Percentiles rank a stretch among this genome's conserved stretches.
Conservation (phyloP, 2,888 invertebrate genomes). For the Myopa tessellatipennis region DNA sequence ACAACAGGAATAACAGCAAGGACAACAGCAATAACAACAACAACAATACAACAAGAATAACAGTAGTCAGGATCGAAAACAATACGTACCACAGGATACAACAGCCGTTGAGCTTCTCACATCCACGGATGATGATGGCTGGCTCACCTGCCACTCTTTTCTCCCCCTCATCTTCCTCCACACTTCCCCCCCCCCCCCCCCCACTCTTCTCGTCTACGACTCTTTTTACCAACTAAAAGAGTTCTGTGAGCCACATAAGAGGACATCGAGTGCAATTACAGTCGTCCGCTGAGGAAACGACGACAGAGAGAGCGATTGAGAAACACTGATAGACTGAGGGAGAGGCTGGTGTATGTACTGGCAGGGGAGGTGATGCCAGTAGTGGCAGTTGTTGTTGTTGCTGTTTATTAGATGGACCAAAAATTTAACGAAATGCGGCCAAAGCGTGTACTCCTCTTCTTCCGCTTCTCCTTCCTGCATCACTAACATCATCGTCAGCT, state of each 20-base stretch:
- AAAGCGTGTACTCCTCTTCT: background rate
- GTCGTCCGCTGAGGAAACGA: conserved; percentile 44
- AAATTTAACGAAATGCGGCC: background rate
- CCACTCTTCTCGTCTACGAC: conserved; percentile 44
- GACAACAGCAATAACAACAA: background rate
- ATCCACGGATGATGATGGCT: background rate
- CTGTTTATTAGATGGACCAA: background rate
- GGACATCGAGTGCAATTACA: conserved; percentile 66
- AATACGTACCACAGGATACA: conserved; percentile 39
- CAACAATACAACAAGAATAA: background rate
- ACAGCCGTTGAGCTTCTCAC: conserved; percentile 34
- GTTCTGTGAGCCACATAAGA: conserved; percentile 60
- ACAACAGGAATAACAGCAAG: conserved; percentile 5
- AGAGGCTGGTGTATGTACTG: no score
- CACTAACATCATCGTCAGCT: background rate
- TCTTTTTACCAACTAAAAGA: no score
- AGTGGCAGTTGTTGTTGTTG: conserved; percentile 14
- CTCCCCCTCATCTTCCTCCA: background rate
- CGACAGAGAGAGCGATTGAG: background rate
- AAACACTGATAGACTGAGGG: no score
- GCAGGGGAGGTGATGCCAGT: background rate
- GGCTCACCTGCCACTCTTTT: background rate
- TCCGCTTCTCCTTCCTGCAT: background rate
- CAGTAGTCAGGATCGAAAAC: background rate
- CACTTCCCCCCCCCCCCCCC: background rate